Evolutionary conservation across 2,113 vertebrate species (phyloP), one percentile per base, ranked within the genome.

Genomic region (Cynoglossus semilaevis): DNA sequence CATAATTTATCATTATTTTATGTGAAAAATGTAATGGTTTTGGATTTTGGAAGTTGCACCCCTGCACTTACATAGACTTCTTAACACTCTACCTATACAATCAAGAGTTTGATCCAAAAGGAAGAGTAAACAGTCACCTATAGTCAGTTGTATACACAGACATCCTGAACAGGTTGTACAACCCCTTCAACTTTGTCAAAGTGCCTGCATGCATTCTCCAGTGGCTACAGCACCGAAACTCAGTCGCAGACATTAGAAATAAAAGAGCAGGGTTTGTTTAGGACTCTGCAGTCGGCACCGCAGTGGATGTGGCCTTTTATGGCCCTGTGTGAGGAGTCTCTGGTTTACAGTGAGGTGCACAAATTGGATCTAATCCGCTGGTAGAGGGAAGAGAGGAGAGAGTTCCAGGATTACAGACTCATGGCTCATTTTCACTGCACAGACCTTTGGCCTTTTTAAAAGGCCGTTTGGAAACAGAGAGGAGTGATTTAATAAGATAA

Each of bases 311-410:
- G 40, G 66, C 58, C 67, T 56, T 72, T 67, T 76, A 62, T 48
- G 67, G 52, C 63, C 34, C 16, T 62, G 50, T 14, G n/a, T 22
- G 51, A 19, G 38, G 60, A 10, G 16, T 49, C 51, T 38, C 41
- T 15, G 8, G 17, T 46, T 35, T 50, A 45, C 54, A 45, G 17
- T 7, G 29, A 38, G 46, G 7, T 48, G 54, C 17, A 73, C 47
- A 66, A 42, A 52, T 61, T 54, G 40, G 38, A 71, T 77, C 44
- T 63, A 56, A 82, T 72, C 64, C 44, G 38, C 67, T 41, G 52
- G 49, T 67, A 29, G 60, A 63, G 22, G 6, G 22, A 22, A 51
- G 44, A 15, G 36, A 67, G 35, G 40, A 9, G 17, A 47, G 60
- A 7, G n/a, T 36, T 62, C 15, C 37, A 40, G 49, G 55, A 74